Evolutionary conservation across 1,140 invertebrate genomes (phyloP), one percentile per base, ranked within the genome.

Genomic region (Whitmania pigra): DNA sequence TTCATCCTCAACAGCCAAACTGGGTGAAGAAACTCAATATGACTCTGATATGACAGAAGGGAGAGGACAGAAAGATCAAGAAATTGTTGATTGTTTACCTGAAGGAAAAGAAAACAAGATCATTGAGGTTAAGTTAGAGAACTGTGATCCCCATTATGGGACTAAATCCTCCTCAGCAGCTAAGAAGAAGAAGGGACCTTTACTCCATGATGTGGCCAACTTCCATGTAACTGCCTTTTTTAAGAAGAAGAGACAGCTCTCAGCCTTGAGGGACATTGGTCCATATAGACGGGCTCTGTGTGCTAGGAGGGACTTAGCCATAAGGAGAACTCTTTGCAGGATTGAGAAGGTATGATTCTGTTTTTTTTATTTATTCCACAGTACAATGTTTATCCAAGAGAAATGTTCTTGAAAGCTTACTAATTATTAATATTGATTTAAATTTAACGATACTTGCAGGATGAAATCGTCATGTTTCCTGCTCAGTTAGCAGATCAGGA

Each of bases 261-360:
- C 76, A 40, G 70, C 81, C 0, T 49, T 82, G 49, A 74, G 74
- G 20, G 76, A 78, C 69, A 73, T 82, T 60, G 80, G 80, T 20
- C 76, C 78, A 53, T 78, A 78, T 73, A 74, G 80, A 17, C 73
- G 77, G 29, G 81, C 78, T 3, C 72, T 82, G 57, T 81, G 80
- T 76, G 81, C 81, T 15, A 74, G 80, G 18, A 74, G 76, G 40
- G 81, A 82, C 68, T 73, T 82, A 25, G 78, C 78, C 63, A 80
- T 82, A 2, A 73, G 81, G 27, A 71, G 79, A 18, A 76, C 79
- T 74, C 77, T 82, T 36, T 82, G 80, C 72, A 78, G 77, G 74
- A 73, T 81, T 63, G 78, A 79, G 54, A 79, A 78, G 76, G 79
- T 81, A 74, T 72, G 73, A 53, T 43, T 2, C 20, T 22, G 20